These are phyloP conservation scores for Amphiduros pacificus DNA, from an alignment of 2,888 invertebrate genomes.

Conservation along the genomic window DNA sequence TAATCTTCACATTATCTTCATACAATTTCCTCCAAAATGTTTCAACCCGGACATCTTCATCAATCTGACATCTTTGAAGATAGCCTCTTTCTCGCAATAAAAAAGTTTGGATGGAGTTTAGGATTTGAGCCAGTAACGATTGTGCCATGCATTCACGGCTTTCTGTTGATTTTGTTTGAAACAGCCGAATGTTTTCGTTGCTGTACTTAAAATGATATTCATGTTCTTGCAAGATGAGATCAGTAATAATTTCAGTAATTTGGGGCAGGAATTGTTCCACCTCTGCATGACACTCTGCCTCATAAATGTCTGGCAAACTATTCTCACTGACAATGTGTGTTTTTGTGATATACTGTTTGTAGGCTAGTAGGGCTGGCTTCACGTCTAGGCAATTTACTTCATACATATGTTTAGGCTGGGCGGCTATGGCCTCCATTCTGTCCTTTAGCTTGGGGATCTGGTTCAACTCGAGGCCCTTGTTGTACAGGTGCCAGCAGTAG, in stretches of 20 bases:
- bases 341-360: conserved; percentile 77
- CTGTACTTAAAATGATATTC: neutral
- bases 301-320: conserved; percentile 68
- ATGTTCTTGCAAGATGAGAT: conserved; percentile 61
- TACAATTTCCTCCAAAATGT: conserved; percentile 73
- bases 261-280: conserved; percentile 57
- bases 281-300: conserved; percentile 45
- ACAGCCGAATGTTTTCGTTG: neutral
- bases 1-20: neutral
- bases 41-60: conserved; percentile 78
- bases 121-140: neutral
- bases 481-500: conserved; percentile 46
- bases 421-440: conserved; percentile 36
- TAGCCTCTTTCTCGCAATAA: conserved; percentile 26
- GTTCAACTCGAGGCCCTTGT: conserved; percentile 30
- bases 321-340: conserved; percentile 74
- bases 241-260: conserved; percentile 68
- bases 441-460: conserved; percentile 31
- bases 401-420: conserved; percentile 18
- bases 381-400: conserved; percentile 6
- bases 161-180: neutral
- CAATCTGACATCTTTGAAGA: conserved; percentile 64
- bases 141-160: neutral
- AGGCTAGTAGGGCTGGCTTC: conserved; percentile 62
- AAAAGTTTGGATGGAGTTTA: neutral